These are phyloP conservation scores for Myripristis murdjan DNA, from an alignment of 2,797 vertebrate genomes.

Conservation along the genomic window DNA sequence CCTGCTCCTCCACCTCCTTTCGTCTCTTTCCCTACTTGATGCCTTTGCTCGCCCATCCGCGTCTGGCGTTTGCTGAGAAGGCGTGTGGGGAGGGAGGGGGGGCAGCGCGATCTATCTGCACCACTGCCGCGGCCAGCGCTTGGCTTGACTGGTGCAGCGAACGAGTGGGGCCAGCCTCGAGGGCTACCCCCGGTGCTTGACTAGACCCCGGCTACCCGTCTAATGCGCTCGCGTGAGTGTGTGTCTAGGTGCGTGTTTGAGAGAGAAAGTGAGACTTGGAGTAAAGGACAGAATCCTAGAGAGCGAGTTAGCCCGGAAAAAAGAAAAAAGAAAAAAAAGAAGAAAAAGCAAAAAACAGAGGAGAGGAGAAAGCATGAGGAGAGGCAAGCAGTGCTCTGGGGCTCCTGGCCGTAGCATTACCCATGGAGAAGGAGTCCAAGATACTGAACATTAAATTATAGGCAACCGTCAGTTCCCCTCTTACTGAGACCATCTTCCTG, in stretches of 20 bases:
- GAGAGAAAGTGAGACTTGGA: constrained; percentile 61
- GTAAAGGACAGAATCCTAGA: constrained; percentile 62
- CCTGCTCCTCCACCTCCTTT: constrained; percentile 37
- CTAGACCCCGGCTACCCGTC: constrained; percentile 69
- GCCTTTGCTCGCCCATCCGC: constrained; percentile 62
- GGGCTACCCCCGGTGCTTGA: constrained; percentile 82
- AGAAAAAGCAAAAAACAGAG: constrained; percentile 26
- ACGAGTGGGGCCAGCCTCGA: constrained; percentile 82
- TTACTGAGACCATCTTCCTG: constrained; percentile 90
- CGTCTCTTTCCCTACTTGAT: constrained; percentile 64
- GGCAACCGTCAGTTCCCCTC: constrained; percentile 92
- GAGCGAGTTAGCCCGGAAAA: constrained; percentile 64
- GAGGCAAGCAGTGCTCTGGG: constrained; percentile 86
- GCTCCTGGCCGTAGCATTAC: constrained; percentile 87
- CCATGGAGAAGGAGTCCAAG: constrained; percentile 92
- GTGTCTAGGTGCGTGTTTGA: constrained; percentile 38
- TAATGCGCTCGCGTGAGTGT: constrained; percentile 16
- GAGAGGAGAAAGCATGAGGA: constrained; percentile 57
- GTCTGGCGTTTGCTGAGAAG: constrained; percentile 54
- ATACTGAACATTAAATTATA: constrained; percentile 95
- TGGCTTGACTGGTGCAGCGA: constrained; percentile 88
- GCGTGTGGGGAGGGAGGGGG: constrained; percentile 12
- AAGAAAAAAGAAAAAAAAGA: constrained; percentile 41
- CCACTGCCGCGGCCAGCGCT: constrained; percentile 86
- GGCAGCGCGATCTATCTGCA: constrained; percentile 88